A percentile compares a stretch with the other conserved stretches of the same genome.
Evolutionary conservation across 2,113 vertebrate species (phyloP).

Genomic region (Triplophysa rosa): DNA sequence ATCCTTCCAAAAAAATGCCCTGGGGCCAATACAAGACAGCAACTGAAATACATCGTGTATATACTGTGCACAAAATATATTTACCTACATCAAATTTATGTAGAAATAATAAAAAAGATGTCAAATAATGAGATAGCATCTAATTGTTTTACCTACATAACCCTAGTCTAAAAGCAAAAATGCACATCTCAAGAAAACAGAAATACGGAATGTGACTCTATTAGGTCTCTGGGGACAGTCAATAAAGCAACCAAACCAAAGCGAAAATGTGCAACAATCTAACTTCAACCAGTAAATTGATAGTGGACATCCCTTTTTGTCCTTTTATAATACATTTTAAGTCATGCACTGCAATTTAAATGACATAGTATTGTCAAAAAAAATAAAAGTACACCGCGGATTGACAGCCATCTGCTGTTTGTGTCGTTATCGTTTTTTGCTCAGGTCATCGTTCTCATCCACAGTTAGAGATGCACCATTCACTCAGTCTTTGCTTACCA

Average conservation of each 20-base stretch:
- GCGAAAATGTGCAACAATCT: background rate
- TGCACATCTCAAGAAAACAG: background rate
- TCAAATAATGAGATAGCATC: too few species aligned
- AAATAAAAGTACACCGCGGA: slow-evolving; percentile 18
- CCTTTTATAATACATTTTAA: background rate
- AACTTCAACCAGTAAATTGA: background rate
- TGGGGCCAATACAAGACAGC: too few species aligned
- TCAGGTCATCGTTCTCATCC: background rate
- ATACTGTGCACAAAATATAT: too few species aligned
- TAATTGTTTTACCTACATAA: too few species aligned
- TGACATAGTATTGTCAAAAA: background rate
- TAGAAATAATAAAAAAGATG: too few species aligned
- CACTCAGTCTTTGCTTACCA: slow-evolving; percentile 8
- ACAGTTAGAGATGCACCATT: background rate
- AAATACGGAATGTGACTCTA: background rate
- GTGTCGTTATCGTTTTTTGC: background rate
- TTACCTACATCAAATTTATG: too few species aligned
- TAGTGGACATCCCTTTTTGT: background rate
- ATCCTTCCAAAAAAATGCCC: too few species aligned
- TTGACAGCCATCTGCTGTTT: slow-evolving; percentile 36
- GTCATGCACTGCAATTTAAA: background rate
- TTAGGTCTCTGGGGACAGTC: background rate
- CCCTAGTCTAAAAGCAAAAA: background rate
- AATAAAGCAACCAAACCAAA: background rate
- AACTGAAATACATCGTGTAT: too few species aligned